phyloP scores from a whole-genome alignment of 2,888 invertebrate species.

The Chrysina gloriosa region DNA sequence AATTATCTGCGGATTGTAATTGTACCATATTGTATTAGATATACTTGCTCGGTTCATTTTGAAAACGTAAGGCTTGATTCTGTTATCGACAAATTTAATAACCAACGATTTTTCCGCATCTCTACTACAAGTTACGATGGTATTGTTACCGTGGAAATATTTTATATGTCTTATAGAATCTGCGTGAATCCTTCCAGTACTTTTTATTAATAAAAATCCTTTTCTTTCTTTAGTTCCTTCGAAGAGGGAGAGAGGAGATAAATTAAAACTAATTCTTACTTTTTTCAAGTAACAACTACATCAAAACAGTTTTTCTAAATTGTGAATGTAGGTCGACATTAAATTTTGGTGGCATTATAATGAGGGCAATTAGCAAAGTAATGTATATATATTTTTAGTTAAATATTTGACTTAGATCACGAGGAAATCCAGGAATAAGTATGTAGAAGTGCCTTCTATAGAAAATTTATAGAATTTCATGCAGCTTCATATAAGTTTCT shows the following conservation, averaged over 20 bases:
- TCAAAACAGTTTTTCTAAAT: too few species aligned
- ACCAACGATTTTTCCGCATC: constrained; percentile 68
- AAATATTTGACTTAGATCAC: too few species aligned
- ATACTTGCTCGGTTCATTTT: constrained; percentile 68
- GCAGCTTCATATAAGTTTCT: too few species aligned
- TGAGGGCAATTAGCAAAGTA: too few species aligned
- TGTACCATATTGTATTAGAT: neutral
- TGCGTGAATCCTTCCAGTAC: constrained; percentile 65
- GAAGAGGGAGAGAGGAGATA: constrained; percentile 47
- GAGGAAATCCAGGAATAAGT: too few species aligned
- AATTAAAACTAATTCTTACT: too few species aligned
- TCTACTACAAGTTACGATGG: constrained; percentile 70
- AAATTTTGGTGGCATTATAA: too few species aligned
- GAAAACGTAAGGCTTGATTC: constrained; percentile 68
- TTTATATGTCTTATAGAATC: constrained; percentile 67
- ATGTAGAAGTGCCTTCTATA: too few species aligned
- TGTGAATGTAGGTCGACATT: too few species aligned
- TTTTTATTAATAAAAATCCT: constrained; percentile 65
- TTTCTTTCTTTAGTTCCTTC: constrained; percentile 69
- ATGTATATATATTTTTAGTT: too few species aligned
- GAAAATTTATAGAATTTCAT: too few species aligned
- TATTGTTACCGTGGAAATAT: constrained; percentile 65
- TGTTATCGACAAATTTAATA: constrained; percentile 65
- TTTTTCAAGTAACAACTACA: too few species aligned
- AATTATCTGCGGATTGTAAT: neutral